Evolutionary conservation across 2,113 vertebrate genomes (phyloP).

Genomic region (Salvelinus sp.): DNA sequence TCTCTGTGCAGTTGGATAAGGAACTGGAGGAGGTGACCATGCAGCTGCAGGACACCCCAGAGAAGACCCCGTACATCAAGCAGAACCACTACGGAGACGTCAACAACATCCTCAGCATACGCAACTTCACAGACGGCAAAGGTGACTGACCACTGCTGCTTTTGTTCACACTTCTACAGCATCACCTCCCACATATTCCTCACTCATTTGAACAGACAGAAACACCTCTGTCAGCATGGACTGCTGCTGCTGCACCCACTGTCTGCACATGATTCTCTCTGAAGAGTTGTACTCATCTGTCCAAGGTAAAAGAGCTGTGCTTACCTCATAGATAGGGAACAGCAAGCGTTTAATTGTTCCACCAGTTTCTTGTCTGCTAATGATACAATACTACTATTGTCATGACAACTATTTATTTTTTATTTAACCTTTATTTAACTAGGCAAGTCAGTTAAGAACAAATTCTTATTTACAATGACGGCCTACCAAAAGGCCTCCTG

Average conservation of each 20-base stretch:
- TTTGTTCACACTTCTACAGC: constrained; percentile 13
- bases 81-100: constrained; percentile 99
- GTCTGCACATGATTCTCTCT: constrained; percentile 41
- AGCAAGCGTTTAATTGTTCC: neutral
- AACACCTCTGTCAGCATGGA: constrained; percentile 23
- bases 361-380: too few species aligned
- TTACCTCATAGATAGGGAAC: too few species aligned
- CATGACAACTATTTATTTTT: too few species aligned
- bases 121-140: constrained; percentile 94
- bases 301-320: neutral
- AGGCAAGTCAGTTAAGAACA: too few species aligned
- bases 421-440: too few species aligned
- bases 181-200: constrained; percentile 14
- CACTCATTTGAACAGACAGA: constrained; percentile 17
- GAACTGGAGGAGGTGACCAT: constrained; percentile 98
- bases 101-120: constrained; percentile 96
- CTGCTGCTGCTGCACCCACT: neutral
- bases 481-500: too few species aligned
- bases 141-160: constrained; percentile 70
- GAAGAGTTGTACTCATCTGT: constrained; percentile 47
- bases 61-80: constrained; percentile 98
- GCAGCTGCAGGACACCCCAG: constrained; percentile 98
- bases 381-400: too few species aligned
- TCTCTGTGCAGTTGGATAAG: constrained; percentile 85
- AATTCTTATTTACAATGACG: too few species aligned